phyloP scores from a whole-genome alignment of 2,113 vertebrate species.

The Cebus imitator region DNA sequence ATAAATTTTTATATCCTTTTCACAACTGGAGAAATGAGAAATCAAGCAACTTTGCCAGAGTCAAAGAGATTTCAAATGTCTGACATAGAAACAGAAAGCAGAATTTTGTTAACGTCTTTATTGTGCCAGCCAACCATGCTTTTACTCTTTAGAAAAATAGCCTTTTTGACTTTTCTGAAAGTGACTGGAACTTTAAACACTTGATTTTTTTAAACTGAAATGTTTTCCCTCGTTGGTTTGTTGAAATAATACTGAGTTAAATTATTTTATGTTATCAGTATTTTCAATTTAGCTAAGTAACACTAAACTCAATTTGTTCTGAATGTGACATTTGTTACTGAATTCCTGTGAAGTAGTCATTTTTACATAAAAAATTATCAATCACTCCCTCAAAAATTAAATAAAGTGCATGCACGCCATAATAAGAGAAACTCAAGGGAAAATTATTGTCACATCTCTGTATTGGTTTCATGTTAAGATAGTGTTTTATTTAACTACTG shows the following conservation, averaged over 20 bases:
- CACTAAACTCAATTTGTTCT: background rate
- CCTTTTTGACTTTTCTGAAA: background rate
- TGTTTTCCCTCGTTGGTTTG: background rate
- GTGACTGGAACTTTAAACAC: conserved; percentile 10
- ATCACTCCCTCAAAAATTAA: conserved; percentile 30
- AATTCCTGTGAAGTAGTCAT: conserved; percentile 17
- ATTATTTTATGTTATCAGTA: background rate
- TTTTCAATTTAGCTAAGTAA: conserved; percentile 56
- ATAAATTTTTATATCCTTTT: background rate
- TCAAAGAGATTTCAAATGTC: background rate
- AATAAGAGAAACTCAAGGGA: background rate
- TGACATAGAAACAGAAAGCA: background rate
- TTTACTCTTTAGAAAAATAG: conserved; percentile 13
- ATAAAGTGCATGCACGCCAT: background rate
- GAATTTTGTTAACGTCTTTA: background rate
- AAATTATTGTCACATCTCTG: background rate
- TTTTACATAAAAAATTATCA: conserved; percentile 48
- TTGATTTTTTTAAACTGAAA: background rate
- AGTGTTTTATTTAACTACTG: conserved; percentile 32
- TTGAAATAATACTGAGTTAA: conserved; percentile 36
- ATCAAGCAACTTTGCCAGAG: background rate
- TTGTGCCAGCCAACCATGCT: background rate
- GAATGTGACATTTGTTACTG: conserved; percentile 34
- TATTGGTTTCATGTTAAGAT: background rate
- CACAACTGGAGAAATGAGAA: background rate